Percentiles rank a stretch among this genome's conserved stretches.
These are phyloP conservation scores for Ophion obscuratus DNA, from an alignment of 2,888 invertebrate species.

Conservation along the genomic window DNA sequence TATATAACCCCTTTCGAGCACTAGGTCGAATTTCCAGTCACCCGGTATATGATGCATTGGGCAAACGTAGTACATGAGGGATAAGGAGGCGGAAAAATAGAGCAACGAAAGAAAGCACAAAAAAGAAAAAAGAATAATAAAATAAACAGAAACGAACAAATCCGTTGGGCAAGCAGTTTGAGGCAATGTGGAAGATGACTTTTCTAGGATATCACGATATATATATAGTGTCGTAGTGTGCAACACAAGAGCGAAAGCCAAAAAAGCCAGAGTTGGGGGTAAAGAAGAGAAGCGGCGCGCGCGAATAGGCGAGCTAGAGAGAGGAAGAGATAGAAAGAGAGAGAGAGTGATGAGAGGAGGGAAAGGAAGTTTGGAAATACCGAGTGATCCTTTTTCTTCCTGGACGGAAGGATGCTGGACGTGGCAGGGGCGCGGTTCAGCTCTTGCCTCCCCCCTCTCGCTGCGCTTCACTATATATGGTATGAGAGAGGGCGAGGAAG, in stretches of 20 bases:
- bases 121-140: conserved; percentile 17
- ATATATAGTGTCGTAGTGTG: background rate
- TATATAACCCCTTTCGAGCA: too few species aligned
- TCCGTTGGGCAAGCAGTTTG: conserved; percentile 39
- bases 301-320: conserved; percentile 2
- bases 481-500: conserved; percentile 20
- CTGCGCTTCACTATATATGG: conserved; percentile 43
- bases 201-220: conserved; percentile 52
- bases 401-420: conserved; percentile 65
- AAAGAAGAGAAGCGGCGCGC: background rate
- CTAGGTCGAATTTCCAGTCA: too few species aligned
- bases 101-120: conserved; percentile 7
- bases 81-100: conserved; percentile 18
- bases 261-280: background rate
- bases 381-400: conserved; percentile 62
- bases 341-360: conserved; percentile 5
- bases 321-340: conserved; percentile 12
- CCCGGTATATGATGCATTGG: conserved; percentile 29
- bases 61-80: conserved; percentile 11
- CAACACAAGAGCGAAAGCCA: conserved; percentile 10
- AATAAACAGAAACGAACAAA: conserved; percentile 21
- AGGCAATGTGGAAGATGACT: conserved; percentile 64
- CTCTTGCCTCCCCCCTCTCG: conserved; percentile 33
- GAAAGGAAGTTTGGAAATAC: conserved; percentile 65
- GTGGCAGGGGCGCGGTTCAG: conserved; percentile 63